Base-by-base conservation (phyloP, 1,140 invertebrate species). In the Drosophila sp. region DNA sequence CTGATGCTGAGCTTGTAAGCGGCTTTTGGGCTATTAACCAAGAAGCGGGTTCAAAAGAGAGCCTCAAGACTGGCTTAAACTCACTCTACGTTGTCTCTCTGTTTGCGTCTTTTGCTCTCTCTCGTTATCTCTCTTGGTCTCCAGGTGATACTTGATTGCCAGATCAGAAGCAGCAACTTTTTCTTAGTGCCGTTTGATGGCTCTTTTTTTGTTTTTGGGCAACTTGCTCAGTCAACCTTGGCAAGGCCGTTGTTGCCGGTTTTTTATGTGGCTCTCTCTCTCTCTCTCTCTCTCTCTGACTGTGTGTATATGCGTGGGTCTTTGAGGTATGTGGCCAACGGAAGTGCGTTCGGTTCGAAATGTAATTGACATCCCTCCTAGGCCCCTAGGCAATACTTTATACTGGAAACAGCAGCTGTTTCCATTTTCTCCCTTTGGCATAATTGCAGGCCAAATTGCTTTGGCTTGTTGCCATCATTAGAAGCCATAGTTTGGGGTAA, bases 161-260 rank as follows among this genome's bases (percentile, higher is more conserved):
- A 61, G 66, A 80, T 63, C 66, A 60, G 61, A 56, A 69, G 60
- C 66, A 80, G 66, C 83, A 70, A 76, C 76, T 50, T 82, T 87
- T 87, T 87, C 83, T 87, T 76, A 76, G 61, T 79, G 79, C 79
- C 72, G 47, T 66, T 79, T 75, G 60, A 79, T 90, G 72, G 58
- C 83, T 82, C 75, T 74, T 82, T 87, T 76, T 80, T 78, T 77
- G 23, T 90, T 64, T 32, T 56, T 69, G 29, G 81, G 81, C 81
- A 83, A 79, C 84, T 74, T 90, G 79, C 60, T 83, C 82, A 87
- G 77, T 87, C 90, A 91, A 90, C 90, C 90, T 91, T 91, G 90
- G 90, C 90, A 91, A 91, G 90, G 90, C 90, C 90, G 90, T 91
- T 90, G 79, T 79, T 86, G 84, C 90, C 90, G 86, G 90, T 90